These are phyloP conservation scores for Pyrrhosoma nymphula DNA, from an alignment of 2,888 invertebrate species.

Conservation along the genomic window DNA sequence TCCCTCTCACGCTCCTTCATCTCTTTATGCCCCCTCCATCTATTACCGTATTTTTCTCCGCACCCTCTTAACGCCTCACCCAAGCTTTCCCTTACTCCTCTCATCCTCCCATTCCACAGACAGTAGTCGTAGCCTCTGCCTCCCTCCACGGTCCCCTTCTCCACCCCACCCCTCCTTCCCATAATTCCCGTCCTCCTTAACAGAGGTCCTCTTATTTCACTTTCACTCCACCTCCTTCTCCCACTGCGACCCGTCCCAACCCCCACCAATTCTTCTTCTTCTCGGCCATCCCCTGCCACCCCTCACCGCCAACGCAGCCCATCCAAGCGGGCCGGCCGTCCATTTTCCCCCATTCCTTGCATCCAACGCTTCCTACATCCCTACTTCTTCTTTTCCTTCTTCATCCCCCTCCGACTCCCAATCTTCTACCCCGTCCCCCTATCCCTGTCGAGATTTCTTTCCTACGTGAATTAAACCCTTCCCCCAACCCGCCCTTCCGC, in stretches of 20 bases:
- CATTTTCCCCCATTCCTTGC: background rate
- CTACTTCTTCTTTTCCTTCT: background rate
- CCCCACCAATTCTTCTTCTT: background rate
- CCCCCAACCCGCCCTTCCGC: too few species aligned
- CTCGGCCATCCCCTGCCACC: background rate
- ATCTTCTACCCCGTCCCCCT: background rate
- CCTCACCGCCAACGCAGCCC: background rate
- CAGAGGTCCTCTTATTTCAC: slow-evolving; percentile 25
- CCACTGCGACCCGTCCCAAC: too few species aligned
- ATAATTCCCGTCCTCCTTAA: background rate
- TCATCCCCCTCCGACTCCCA: too few species aligned
- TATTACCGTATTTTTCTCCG: slow-evolving; percentile 25
- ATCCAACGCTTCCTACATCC: background rate
- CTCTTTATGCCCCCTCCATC: background rate
- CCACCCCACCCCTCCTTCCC: background rate
- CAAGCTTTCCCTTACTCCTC: background rate
- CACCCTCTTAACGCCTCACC: slow-evolving; percentile 25
- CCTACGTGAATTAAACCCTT: background rate
- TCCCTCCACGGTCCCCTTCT: background rate
- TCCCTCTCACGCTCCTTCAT: background rate
- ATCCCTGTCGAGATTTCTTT: background rate
- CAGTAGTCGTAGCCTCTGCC: background rate
- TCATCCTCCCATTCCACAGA: background rate
- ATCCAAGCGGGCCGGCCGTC: background rate
- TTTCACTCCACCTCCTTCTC: background rate